Conservation (phyloP, 2,113 vertebrate genomes). For the Pachypanchax playfairii region DNA sequence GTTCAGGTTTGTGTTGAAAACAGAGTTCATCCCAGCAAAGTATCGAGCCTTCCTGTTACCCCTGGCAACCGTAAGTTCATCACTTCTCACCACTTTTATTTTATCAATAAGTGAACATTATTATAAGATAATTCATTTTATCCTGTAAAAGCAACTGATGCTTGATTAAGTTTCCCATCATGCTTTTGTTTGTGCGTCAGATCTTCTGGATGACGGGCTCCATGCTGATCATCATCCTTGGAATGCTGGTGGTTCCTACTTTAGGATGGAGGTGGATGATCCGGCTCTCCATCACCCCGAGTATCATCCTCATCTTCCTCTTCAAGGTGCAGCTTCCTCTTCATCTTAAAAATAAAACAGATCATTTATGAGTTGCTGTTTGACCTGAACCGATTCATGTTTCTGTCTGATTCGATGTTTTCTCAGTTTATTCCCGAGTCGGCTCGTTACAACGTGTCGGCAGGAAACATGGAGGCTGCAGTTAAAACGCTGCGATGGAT, state of each 20-base stretch:
- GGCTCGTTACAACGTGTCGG: slow-evolving; percentile 87
- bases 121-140: too few species aligned
- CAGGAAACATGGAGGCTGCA: slow-evolving; percentile 80
- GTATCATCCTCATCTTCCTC: slow-evolving; percentile 85
- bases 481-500: slow-evolving; percentile 82
- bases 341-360: background rate
- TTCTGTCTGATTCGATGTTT: background rate
- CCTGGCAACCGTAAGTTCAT: slow-evolving; percentile 86
- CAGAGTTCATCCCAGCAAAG: slow-evolving; percentile 92
- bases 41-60: slow-evolving; percentile 88
- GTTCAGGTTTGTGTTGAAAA: slow-evolving; percentile 91
- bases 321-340: slow-evolving; percentile 82
- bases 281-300: slow-evolving; percentile 87
- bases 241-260: slow-evolving; percentile 86
- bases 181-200: slow-evolving; percentile 68
- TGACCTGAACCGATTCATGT: background rate
- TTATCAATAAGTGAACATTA: too few species aligned
- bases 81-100: background rate
- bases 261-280: slow-evolving; percentile 95
- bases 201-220: slow-evolving; percentile 95
- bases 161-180: slow-evolving; percentile 12
- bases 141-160: too few species aligned
- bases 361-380: background rate
- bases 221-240: slow-evolving; percentile 89
- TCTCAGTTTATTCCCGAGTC: slow-evolving; percentile 94